Evolutionary conservation across 92 coral and sea anemone species (phyloP), one percentile per base, ranked within the genome.

Genomic region (Anthopleura xanthogrammica): DNA sequence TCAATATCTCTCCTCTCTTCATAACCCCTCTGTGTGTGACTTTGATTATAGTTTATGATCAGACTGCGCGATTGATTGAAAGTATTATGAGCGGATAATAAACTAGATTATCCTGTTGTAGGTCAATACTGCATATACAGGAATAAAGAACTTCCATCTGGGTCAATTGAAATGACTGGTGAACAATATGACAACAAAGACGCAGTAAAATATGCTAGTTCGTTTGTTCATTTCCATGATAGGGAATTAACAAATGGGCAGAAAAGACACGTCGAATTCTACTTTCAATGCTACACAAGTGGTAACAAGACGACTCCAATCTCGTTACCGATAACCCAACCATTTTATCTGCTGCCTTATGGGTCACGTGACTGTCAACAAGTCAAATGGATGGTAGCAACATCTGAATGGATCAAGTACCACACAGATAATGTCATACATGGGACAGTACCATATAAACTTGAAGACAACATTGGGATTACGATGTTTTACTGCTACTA

Each of bases 401-500:
- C 58, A 54, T 0, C 58, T 7, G 89, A 90, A 88, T 87, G 93
- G 93, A 90, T 90, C 70, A 71, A 20, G 24, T 81, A 68, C 56
- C 17, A 17, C 2, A 17, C 55, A 16, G 72, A 68, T 42, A 65
- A 81, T 52, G 17, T 23, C 16, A 50, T 36, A 0, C 23, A 22
- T 0, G 29, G 42, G 12, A 20, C 56, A 57, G 17, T 43, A 36
- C 66, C 73, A 16, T 0, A 40, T 23, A 24, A 20, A 12, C 11
- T 60, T 0, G 41, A 81, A 29, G 79, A 77, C 4, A 57, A 76
- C 12, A 78, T 48, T 10, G 83, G 76, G 4, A 55, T 80, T 19
- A 87, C 75, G 2, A 79, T 87, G 56, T 71, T 82, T 75, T 90
- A 90, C 77, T 90, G 93, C 76, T 83, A 79, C 42, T 90, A 90